Evolutionary conservation across 2,797 vertebrate species (phyloP), one percentile per base, ranked within the genome.

Genomic region (Gobionotothen gibberifrons): DNA sequence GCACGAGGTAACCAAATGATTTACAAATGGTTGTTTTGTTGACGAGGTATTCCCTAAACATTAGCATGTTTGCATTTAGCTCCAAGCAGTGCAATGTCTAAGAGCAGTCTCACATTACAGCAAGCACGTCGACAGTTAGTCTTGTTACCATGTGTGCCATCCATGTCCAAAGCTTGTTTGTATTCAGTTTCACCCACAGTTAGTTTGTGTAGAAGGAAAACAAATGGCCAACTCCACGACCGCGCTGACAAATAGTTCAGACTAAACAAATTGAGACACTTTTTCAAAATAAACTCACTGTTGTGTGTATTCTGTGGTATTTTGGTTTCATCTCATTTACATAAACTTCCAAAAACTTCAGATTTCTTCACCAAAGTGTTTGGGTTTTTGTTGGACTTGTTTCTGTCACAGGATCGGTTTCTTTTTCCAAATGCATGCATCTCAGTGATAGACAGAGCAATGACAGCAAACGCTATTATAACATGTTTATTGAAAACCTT

Each of bases 401-500:
- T 69, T 74, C 56, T 40, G 40, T 73, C 52, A 75, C 48, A 0
- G 54, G 57, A 75, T 47, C 4, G 16, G 64, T 84, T 85, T 84
- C 22, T 70, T 75, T 70, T 29, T 60, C 51, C 49, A 51, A 60
- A 69, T 19, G 43, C 39, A 73, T 8, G 29, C 40, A 36, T 51
- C 70, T 19, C 49, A 55, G 65, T 32, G 76, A 87, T 76, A 88
- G 69, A 87, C 67, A 76, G 74, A 13, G 22, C 49, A 13, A n/a
- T 16, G 83, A 89, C 89, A 78, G 76, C 16, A 4, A 76, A 55
- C 61, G 83, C 89, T 93, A 91, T 91, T 93, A 90, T 92, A 93
- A 93, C 91, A 92, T 93, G 94, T 97, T 95, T 94, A 93, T 96
- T 95, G 85, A 92, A 95, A 94, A 94, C 87, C 80, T 90, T 84